Base-by-base conservation (phyloP, 2,888 invertebrate species). In the Elaeidobius kamerunicus region DNA sequence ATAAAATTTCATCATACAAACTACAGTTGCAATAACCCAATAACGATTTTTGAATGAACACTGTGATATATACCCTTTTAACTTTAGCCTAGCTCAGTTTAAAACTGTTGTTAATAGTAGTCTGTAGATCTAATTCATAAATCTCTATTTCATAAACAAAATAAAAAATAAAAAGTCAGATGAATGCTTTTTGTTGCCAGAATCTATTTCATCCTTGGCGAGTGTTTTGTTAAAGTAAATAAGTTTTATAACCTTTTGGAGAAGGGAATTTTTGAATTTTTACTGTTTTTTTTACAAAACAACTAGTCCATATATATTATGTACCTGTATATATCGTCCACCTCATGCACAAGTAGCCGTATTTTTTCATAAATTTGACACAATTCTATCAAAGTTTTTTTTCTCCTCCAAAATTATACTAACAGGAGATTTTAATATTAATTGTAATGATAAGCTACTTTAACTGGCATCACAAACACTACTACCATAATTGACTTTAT, bases 201-300 rank as follows among this genome's bases (percentile, higher is more conserved):
- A 9, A 7, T 27, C 5, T 27, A 27, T 7, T 5, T 9, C 27
- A 9, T 7, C 27, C 5, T 27, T 27, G 27, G 9, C 6, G 9
- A 27, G 27, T 7, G 27, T 15, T 38, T 38, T 38, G 6, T 11
- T 5, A 38, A 16, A 9, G 17, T 38, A 9, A 38, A 38, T 38
- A 38, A 16, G 16, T 38, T 38, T 16, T 14, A 38, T 38, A 6
- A 38, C 38, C 38, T 38, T 15, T 38, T 14, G 17, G 17, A 12
- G 11, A 17, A 38, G 38, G 38, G 17, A 12, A 16, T 17, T 17
- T 38, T 38, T 38, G 38, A 38, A 38, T 38, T 38, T 16, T 38
- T 11, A 12, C 4, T 15, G n/a, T 7, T 9, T 17, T 16, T 38
- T 16, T 16, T 16, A 7, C 38, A 38, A 11, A 15, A 11, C 12